Evolutionary conservation across 2,113 vertebrate species (phyloP).

Genomic region (Dolichallabes microphthalmus): DNA sequence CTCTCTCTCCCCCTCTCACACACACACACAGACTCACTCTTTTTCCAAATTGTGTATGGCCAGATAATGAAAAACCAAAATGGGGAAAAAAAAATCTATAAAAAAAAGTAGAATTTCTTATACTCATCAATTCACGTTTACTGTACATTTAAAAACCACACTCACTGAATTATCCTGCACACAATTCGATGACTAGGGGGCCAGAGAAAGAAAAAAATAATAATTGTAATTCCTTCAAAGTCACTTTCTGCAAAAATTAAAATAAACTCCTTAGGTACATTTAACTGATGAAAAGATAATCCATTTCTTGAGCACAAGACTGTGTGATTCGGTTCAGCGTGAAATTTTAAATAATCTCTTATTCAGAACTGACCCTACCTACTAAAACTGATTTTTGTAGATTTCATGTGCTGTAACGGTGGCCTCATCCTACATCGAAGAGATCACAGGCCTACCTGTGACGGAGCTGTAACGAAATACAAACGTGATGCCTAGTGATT

Average conservation of each 20-base stretch:
- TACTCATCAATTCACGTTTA: constrained; percentile 72
- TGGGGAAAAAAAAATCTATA: constrained; percentile 7
- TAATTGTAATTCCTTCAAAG: constrained; percentile 58
- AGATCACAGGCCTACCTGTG: constrained; percentile 44
- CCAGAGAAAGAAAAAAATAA: constrained; percentile 59
- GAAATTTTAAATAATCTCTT: not conserved
- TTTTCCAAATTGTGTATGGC: constrained; percentile 67
- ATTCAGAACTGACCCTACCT: constrained; percentile 2
- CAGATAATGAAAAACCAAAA: constrained; percentile 63
- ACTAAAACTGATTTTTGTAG: not conserved
- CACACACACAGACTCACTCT: constrained; percentile 7
- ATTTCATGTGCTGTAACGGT: constrained; percentile 20
- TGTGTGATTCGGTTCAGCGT: not conserved
- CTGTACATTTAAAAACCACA: constrained; percentile 59
- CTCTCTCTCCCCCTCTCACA: constrained; percentile 55
- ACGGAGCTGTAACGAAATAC: constrained; percentile 20
- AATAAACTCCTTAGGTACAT: constrained; percentile 53
- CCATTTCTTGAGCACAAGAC: not conserved
- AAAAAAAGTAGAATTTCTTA: constrained; percentile 46
- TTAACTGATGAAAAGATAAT: not conserved
- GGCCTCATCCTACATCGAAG: constrained; percentile 40
- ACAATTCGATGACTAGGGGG: constrained; percentile 21
- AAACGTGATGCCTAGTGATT: not conserved
- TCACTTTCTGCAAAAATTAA: constrained; percentile 59
- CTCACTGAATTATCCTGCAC: constrained; percentile 56